phyloP scores from a whole-genome alignment of 2,888 invertebrate species.

The Morpho achilles region DNA sequence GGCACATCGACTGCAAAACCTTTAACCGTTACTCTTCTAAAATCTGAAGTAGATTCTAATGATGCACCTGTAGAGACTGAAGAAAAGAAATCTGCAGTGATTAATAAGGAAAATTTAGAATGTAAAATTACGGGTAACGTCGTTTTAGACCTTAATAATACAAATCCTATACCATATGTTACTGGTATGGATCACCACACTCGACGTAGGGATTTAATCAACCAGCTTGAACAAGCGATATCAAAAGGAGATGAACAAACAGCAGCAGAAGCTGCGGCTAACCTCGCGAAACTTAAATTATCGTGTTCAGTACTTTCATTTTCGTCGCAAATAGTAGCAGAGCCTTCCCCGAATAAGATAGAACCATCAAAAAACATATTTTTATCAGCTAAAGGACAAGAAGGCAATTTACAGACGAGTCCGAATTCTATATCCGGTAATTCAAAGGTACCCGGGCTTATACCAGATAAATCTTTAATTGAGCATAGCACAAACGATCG shows the following conservation, averaged over 20 bases:
- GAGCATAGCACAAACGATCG: no score
- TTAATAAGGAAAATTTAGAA: constrained; percentile 8
- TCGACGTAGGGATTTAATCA: constrained; percentile 73
- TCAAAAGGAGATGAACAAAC: constrained; percentile 86
- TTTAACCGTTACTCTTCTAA: neutral
- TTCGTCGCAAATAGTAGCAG: constrained; percentile 62
- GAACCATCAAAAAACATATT: neutral
- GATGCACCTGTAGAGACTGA: neutral
- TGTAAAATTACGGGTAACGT: constrained; percentile 17
- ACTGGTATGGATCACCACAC: constrained; percentile 46
- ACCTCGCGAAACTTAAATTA: constrained; percentile 86
- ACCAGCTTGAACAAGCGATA: constrained; percentile 87
- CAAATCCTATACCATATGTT: constrained; percentile 9
- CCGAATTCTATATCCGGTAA: no score
- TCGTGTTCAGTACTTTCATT: constrained; percentile 83
- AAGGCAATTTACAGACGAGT: no score
- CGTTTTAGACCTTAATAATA: constrained; percentile 13
- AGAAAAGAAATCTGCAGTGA: neutral
- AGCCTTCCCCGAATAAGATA: constrained; percentile 21
- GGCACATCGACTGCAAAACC: constrained; percentile 2
- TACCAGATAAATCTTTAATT: no score
- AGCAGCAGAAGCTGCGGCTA: constrained; percentile 87
- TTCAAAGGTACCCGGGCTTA: no score
- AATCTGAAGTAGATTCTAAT: neutral
- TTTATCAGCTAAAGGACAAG: no score